These are phyloP conservation scores for Cranoglanis bouderius DNA, from an alignment of 2,113 vertebrate species.

Conservation along the genomic window DNA sequence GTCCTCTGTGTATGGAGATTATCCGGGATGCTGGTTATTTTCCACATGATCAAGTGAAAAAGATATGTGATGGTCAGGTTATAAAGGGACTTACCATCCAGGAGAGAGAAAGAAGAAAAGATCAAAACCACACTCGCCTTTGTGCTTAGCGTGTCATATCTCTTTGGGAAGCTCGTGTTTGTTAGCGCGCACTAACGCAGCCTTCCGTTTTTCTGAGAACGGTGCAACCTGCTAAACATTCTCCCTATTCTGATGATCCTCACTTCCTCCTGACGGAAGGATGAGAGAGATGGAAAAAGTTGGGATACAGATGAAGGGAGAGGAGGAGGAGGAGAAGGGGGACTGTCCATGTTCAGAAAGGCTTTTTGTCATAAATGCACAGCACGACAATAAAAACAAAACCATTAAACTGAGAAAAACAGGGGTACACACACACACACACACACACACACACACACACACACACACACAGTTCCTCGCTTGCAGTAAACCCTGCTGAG, in stretches of 20 bases:
- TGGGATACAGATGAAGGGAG: conserved; percentile 28
- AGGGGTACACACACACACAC: conserved; percentile 63
- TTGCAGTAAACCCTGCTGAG: conserved; percentile 17
- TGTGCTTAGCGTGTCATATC: not conserved
- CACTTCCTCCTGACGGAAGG: conserved; percentile 55
- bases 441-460: conserved; percentile 73
- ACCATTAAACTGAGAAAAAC: conserved; percentile 77
- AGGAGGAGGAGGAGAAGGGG: conserved; percentile 39
- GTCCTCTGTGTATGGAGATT: conserved; percentile 42
- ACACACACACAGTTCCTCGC: conserved; percentile 67
- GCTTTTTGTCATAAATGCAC: conserved; percentile 76
- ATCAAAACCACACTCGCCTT: not conserved
- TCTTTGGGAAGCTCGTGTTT: conserved; percentile 47
- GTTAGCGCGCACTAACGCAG: conserved; percentile 73
- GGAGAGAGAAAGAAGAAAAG: not conserved
- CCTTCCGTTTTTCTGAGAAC: conserved; percentile 73
- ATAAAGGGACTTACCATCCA: conserved; percentile 71
- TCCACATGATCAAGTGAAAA: conserved; percentile 30
- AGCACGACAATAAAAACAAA: conserved; percentile 75
- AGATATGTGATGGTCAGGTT: conserved; percentile 28
- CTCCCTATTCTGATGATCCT: conserved; percentile 73
- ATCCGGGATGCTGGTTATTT: conserved; percentile 30
- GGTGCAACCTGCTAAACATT: conserved; percentile 79
- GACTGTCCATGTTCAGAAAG: conserved; percentile 72
- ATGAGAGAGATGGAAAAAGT: conserved; percentile 10